A percentile compares a stretch with the other conserved stretches of the same genome.
Conservation (phyloP, 1,140 invertebrate genomes). For the Wiebesia pumilae region DNA sequence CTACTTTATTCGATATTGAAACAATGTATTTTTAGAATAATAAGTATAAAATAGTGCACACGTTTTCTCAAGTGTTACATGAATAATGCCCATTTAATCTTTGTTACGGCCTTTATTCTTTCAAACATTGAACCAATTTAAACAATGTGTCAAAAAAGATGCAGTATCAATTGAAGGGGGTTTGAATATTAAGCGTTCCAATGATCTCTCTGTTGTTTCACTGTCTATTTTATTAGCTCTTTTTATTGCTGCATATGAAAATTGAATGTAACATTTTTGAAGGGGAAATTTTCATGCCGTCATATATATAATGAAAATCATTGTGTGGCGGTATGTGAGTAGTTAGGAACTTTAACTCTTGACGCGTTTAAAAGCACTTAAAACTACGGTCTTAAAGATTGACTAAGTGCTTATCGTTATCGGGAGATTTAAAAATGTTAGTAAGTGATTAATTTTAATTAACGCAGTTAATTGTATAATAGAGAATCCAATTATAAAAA, state of each 20-base stretch:
- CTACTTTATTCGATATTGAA: background rate
- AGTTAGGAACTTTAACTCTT: conserved; percentile 6
- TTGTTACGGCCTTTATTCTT: background rate
- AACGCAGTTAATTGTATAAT: background rate
- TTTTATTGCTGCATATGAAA: background rate
- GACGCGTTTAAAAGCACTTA: conserved; percentile 40
- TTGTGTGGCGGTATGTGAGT: conserved; percentile 1
- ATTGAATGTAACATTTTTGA: conserved; percentile 26
- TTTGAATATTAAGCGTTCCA: background rate
- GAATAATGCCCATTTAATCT: background rate
- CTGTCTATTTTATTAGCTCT: background rate
- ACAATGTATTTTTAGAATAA: background rate
- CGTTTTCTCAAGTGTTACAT: background rate
- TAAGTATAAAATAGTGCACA: background rate
- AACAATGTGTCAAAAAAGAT: background rate
- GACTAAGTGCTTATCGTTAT: conserved; percentile 36
- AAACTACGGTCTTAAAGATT: conserved; percentile 25
- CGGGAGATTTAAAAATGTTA: conserved; percentile 41
- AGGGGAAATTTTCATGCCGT: conserved; percentile 4
- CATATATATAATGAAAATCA: conserved; percentile 37
- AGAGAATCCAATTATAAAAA: background rate
- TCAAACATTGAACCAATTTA: conserved; percentile 30
- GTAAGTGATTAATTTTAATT: conserved; percentile 33
- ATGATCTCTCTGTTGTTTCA: background rate
- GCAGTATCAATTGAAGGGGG: conserved; percentile 1